Evolutionary conservation across 1,140 invertebrate genomes (phyloP).

Genomic region (Platorchestia sp.): DNA sequence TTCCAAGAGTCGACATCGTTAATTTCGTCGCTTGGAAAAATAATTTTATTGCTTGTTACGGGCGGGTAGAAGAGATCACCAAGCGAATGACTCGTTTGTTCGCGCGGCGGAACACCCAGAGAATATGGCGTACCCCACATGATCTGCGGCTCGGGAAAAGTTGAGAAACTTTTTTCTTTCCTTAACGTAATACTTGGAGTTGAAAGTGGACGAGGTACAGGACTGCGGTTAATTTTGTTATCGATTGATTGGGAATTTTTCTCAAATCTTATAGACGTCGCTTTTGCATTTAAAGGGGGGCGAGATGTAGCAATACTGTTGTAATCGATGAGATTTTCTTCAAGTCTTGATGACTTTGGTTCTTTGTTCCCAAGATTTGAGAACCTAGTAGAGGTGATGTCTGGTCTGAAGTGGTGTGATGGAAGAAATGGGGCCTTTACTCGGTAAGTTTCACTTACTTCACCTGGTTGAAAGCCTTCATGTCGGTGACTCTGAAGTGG

Average conservation of each 20-base stretch:
- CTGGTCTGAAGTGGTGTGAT: not conserved
- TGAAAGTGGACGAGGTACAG: not conserved
- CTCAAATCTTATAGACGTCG: not conserved
- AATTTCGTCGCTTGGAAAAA: not conserved
- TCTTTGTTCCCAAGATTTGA: not conserved
- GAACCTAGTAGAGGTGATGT: not conserved
- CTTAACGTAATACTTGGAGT: not conserved
- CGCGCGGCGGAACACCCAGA: not conserved
- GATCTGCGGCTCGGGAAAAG: not conserved
- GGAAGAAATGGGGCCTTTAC: not conserved
- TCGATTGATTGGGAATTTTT: not conserved
- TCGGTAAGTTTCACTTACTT: not conserved
- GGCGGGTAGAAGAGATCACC: not conserved
- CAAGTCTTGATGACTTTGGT: not conserved
- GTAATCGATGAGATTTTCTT: not conserved
- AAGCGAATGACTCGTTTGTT: not conserved
- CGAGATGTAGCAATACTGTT: not conserved
- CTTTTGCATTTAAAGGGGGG: not conserved
- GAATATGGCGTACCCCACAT: not conserved
- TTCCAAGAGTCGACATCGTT: conserved; percentile 17
- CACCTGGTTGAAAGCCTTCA: not conserved
- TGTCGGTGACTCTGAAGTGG: not conserved
- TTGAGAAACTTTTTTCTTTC: not conserved
- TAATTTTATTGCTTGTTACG: not conserved
- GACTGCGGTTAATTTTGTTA: not conserved